Evolutionary conservation across 1,140 invertebrate species (phyloP).

Genomic region (Leptopilina boulardi): DNA sequence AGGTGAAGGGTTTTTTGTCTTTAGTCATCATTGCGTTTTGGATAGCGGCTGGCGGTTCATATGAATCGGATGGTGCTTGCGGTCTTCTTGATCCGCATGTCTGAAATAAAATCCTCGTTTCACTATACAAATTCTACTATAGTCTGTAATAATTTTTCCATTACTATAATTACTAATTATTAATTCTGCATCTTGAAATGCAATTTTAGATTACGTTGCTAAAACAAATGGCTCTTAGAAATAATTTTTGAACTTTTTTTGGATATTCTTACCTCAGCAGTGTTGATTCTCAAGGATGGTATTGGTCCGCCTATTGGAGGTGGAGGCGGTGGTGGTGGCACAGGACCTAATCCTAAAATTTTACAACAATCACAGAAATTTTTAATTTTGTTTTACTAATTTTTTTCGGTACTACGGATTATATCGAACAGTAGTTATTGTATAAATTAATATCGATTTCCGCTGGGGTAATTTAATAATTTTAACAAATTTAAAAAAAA

Average conservation of each 20-base stretch:
- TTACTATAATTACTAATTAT: too few species aligned
- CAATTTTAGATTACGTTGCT: too few species aligned
- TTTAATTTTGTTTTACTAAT: background rate
- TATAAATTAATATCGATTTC: too few species aligned
- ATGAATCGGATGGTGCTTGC: constrained; percentile 54
- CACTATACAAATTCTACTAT: too few species aligned
- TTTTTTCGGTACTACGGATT: too few species aligned
- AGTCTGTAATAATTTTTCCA: too few species aligned
- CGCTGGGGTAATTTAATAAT: too few species aligned
- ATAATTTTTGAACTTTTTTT: too few species aligned
- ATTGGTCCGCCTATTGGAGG: constrained; percentile 75
- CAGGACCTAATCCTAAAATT: constrained; percentile 65
- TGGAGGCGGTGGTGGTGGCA: constrained; percentile 75
- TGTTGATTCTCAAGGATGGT: constrained; percentile 76
- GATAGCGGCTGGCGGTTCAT: constrained; percentile 90
- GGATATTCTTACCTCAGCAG: constrained; percentile 71
- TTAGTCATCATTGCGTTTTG: constrained; percentile 96
- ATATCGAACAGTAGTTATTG: too few species aligned
- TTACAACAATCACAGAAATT: constrained; percentile 33
- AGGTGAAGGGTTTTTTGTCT: constrained; percentile 97
- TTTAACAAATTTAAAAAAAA: too few species aligned
- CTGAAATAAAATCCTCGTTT: constrained; percentile 35
- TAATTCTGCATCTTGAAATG: too few species aligned
- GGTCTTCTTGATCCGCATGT: constrained; percentile 44
- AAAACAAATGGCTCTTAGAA: too few species aligned